phyloP scores from a whole-genome alignment of 2,797 vertebrate species.

The Phoeniculus purpureus region DNA sequence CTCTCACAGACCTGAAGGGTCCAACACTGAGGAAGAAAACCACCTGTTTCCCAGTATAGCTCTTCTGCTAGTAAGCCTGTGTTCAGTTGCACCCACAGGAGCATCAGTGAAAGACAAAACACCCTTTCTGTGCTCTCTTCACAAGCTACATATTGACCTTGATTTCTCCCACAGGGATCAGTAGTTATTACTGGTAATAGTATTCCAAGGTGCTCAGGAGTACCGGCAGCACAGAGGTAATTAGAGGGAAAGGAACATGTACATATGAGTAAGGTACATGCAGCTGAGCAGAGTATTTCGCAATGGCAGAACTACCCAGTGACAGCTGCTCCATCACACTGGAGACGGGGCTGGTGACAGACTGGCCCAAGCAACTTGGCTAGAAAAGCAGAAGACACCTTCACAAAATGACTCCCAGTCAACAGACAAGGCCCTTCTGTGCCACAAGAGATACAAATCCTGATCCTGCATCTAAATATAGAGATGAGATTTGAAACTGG shows the following conservation, averaged over 20 bases:
- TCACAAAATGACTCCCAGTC: neutral
- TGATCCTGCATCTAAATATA: neutral
- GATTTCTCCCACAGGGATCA: neutral
- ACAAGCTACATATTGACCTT: neutral
- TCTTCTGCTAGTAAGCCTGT: neutral
- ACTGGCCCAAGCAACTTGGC: neutral
- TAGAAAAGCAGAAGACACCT: neutral
- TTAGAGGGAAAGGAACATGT: constrained; percentile 43
- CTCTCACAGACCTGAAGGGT: neutral
- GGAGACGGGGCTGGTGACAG: neutral
- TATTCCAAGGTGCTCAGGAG: neutral
- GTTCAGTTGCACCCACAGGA: neutral
- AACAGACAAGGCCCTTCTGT: neutral
- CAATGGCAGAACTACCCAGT: neutral
- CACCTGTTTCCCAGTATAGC: neutral
- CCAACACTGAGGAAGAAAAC: neutral
- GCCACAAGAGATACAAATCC: neutral
- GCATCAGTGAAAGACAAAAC: neutral
- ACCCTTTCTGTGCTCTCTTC: neutral
- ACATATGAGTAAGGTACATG: neutral
- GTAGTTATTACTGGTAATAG: constrained; percentile 25
- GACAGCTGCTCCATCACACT: neutral
- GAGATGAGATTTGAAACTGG: neutral
- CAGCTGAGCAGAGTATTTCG: neutral
- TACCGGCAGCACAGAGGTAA: neutral